Conservation (phyloP, 1,140 invertebrate genomes). For the Galleria mellonella region DNA sequence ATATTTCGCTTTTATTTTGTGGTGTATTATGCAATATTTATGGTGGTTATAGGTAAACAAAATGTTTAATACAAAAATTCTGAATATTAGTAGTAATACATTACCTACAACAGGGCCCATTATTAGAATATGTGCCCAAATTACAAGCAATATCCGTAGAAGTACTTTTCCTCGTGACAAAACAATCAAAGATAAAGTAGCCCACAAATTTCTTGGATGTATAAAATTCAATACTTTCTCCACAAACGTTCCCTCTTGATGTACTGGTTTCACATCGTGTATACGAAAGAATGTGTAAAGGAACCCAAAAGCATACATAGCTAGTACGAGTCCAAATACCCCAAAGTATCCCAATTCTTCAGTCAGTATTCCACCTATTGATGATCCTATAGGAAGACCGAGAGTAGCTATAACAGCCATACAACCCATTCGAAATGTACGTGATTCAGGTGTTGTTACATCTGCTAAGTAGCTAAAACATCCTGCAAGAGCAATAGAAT, state of each 20-base stretch:
- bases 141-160: slow-evolving; percentile 53
- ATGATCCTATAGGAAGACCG: slow-evolving; percentile 56
- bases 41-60: no score
- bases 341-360: slow-evolving; percentile 65
- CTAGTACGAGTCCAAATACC: slow-evolving; percentile 49
- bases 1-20: no score
- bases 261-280: slow-evolving; percentile 35
- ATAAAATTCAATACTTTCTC: slow-evolving; percentile 55
- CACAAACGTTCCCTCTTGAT: slow-evolving; percentile 29
- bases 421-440: slow-evolving; percentile 74
- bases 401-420: slow-evolving; percentile 73
- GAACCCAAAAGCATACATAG: slow-evolving; percentile 48
- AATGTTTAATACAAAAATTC: no score
- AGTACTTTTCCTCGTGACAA: slow-evolving; percentile 42
- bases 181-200: slow-evolving; percentile 64
- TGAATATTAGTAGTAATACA: no score
- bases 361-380: slow-evolving; percentile 62
- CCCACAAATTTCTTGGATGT: slow-evolving; percentile 58
- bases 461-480: slow-evolving; percentile 76
- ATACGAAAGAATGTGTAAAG: slow-evolving; percentile 49
- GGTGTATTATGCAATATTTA: no score
- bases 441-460: slow-evolving; percentile 71
- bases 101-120: slow-evolving; percentile 71
- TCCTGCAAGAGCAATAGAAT: slow-evolving; percentile 73
- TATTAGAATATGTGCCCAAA: slow-evolving; percentile 64